A percentile compares a stretch with the other conserved stretches of the same genome.
phyloP scores from a whole-genome alignment of 2,797 vertebrate genomes.

The Rachycentron canadum region DNA sequence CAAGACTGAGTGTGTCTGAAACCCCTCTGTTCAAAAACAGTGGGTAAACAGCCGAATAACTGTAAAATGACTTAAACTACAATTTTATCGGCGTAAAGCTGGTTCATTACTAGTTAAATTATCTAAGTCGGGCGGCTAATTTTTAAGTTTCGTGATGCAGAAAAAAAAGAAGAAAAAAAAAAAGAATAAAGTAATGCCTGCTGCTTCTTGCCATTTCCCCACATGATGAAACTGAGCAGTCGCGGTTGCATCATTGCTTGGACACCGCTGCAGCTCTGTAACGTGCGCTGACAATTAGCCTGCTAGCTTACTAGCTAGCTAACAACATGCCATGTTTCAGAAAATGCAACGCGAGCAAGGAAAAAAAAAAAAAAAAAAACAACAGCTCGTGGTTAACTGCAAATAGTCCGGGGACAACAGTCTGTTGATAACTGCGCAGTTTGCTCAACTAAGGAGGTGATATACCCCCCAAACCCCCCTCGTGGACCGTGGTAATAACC shows the following conservation, averaged over 20 bases:
- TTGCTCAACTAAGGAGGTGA: not conserved
- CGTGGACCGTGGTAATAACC: too few species aligned
- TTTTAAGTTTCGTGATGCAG: not conserved
- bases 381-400: not conserved
- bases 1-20: not conserved
- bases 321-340: not conserved
- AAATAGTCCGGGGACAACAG: too few species aligned
- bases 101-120: not conserved
- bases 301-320: constrained; percentile 43
- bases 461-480: too few species aligned
- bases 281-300: constrained; percentile 21
- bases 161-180: too few species aligned
- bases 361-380: not conserved
- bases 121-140: accelerated
- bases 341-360: not conserved
- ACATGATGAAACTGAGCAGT: constrained; percentile 77
- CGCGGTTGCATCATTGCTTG: constrained; percentile 82
- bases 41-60: not conserved
- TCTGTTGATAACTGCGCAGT: not conserved
- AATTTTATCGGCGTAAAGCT: not conserved
- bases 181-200: too few species aligned
- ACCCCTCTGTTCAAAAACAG: not conserved
- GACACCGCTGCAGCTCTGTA: constrained; percentile 33
- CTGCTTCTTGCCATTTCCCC: not conserved
- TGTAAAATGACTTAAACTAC: not conserved